phyloP scores from a whole-genome alignment of 2,113 vertebrate genomes.

The Oreotrochilus melanogaster region DNA sequence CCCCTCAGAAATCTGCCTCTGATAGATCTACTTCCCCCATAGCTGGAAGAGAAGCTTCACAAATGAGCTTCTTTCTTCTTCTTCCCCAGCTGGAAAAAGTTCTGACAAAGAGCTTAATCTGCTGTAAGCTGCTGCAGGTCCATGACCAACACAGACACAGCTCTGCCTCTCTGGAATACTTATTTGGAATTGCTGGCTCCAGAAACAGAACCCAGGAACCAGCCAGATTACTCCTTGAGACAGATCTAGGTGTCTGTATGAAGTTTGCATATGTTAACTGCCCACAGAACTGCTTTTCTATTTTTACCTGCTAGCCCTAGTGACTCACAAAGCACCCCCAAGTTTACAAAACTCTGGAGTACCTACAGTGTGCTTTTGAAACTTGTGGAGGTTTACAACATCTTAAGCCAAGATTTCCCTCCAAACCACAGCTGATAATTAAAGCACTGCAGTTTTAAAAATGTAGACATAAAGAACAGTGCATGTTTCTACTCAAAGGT shows the following conservation, averaged over 20 bases:
- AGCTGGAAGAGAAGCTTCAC: background rate
- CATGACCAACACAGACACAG: background rate
- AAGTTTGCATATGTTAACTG: background rate
- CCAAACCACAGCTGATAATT: background rate
- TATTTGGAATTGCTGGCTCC: background rate
- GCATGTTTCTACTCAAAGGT: background rate
- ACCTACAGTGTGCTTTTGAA: background rate
- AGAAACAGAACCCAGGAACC: background rate
- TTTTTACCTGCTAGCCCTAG: background rate
- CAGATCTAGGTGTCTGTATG: accelerated
- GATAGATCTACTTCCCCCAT: background rate
- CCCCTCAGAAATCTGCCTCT: background rate
- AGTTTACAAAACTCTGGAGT: background rate
- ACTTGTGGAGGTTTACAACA: background rate
- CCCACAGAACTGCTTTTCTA: background rate
- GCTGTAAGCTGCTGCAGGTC: background rate
- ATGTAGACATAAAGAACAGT: background rate
- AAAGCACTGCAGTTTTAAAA: background rate
- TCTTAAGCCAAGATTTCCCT: background rate
- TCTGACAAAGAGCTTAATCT: background rate
- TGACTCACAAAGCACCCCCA: background rate
- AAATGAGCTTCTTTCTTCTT: background rate
- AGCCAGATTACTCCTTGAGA: background rate
- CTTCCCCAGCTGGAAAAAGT: background rate
- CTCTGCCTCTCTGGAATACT: background rate